These are phyloP conservation scores for Gracilinanus agilis DNA, from an alignment of 2,113 vertebrate species.

Conservation along the genomic window DNA sequence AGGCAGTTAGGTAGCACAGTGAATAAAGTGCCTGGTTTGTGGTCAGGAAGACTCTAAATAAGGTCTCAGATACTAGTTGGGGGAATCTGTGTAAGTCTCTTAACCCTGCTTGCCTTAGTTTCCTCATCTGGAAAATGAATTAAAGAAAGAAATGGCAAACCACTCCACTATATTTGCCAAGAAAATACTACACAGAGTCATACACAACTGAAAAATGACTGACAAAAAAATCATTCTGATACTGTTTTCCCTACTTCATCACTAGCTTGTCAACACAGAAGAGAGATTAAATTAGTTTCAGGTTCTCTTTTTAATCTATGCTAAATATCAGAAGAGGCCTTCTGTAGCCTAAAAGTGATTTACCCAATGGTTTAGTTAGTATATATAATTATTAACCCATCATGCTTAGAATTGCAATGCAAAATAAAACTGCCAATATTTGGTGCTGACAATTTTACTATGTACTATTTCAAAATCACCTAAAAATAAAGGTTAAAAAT, in stretches of 20 bases:
- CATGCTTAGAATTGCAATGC: neutral
- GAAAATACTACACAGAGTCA: no score
- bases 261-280: constrained; percentile 11
- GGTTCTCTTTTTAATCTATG: constrained; percentile 13
- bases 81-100: no score
- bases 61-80: no score
- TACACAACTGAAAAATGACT: no score
- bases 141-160: no score
- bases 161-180: no score
- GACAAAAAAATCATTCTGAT: no score
- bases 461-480: neutral
- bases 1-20: no score
- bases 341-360: neutral
- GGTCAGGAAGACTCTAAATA: no score
- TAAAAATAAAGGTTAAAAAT: neutral
- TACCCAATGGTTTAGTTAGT: neutral
- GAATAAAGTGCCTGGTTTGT: no score
- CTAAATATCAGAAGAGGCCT: neutral
- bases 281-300: constrained; percentile 17
- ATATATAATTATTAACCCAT: neutral
- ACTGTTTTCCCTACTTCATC: neutral
- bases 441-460: neutral
- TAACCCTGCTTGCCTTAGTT: no score
- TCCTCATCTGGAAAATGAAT: no score
- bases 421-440: neutral